Percentiles rank a stretch among this genome's conserved stretches.
phyloP scores from a whole-genome alignment of 1,140 invertebrate species.

The Octopus sinensis region DNA sequence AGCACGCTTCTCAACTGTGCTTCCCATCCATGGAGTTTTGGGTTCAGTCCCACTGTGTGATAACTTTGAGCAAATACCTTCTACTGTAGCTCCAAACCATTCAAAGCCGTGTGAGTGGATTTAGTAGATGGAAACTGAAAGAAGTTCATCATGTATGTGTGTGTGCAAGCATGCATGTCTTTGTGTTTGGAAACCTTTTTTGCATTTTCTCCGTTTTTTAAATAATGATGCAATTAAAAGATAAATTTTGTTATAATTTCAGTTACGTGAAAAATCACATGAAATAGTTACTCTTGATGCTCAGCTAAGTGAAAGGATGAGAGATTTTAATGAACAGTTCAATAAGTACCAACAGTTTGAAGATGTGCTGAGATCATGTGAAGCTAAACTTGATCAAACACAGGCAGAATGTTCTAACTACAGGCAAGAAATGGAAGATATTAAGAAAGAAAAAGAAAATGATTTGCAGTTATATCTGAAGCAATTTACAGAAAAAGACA shows the following conservation, averaged over 20 bases:
- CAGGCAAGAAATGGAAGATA: constrained; percentile 9
- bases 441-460: constrained; percentile 25
- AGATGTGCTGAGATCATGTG: constrained; percentile 28
- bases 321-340: constrained; percentile 31
- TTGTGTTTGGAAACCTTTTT: too few species aligned
- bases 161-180: too few species aligned
- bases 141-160: too few species aligned
- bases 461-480: constrained; percentile 36
- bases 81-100: too few species aligned
- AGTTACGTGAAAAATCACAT: constrained; percentile 40
- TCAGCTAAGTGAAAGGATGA: constrained; percentile 41
- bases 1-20: too few species aligned
- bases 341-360: constrained; percentile 33
- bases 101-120: too few species aligned
- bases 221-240: too few species aligned
- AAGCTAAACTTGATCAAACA: constrained; percentile 30
- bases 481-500: constrained; percentile 43
- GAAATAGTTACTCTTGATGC: constrained; percentile 37
- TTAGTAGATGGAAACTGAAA: too few species aligned
- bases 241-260: not conserved
- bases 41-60: too few species aligned
- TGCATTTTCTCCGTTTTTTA: too few species aligned
- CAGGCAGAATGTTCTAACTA: constrained; percentile 28
- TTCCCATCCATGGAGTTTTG: too few species aligned
- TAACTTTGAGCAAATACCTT: too few species aligned